phyloP scores from a whole-genome alignment of 2,113 vertebrate genomes.

The Bufo bufo region DNA sequence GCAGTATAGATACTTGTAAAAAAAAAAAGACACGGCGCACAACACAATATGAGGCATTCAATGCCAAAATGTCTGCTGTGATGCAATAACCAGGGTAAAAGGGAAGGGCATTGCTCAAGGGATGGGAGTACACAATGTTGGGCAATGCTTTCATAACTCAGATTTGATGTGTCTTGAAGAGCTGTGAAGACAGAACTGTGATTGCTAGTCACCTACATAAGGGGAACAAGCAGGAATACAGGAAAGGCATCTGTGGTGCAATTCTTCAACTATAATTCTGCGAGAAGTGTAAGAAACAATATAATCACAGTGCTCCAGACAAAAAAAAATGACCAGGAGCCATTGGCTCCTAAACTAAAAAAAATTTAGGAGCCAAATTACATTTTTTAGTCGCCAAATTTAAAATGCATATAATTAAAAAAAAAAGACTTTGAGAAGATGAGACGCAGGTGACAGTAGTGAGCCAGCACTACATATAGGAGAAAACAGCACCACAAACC shows the following conservation, averaged over 20 bases:
- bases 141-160: constrained; percentile 14
- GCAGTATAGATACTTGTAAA: background rate
- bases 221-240: background rate
- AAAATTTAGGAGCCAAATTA: no score
- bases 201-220: background rate
- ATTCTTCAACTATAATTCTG: no score
- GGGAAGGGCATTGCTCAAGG: constrained; percentile 39
- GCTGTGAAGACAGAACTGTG: background rate
- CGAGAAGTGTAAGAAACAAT: no score
- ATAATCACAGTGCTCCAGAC: no score
- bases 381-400: no score
- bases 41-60: background rate
- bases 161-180: background rate
- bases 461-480: no score
- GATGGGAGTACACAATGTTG: background rate
- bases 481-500: no score
- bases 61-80: background rate
- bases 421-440: no score
- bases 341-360: no score
- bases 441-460: no score
- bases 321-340: no score
- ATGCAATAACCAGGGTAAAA: constrained; percentile 29
- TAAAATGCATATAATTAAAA: no score
- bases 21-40: background rate
- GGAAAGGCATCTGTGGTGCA: background rate